Base-by-base conservation (phyloP, 2,888 invertebrate genomes). In the Chironomus tentans region DNA sequence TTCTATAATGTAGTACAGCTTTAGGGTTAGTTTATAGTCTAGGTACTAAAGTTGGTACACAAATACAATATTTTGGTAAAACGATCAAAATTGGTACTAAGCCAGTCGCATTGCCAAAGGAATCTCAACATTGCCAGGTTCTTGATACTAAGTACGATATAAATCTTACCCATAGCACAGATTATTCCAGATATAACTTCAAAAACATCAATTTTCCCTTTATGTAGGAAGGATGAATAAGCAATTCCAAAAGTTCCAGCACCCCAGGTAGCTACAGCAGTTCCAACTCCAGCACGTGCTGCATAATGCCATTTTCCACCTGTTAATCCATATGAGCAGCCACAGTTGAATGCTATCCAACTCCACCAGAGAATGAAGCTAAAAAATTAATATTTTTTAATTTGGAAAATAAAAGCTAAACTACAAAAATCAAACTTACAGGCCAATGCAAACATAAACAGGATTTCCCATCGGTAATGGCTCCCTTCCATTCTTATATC, bases 261-360 rank as follows among this genome's bases (percentile, higher is more conserved):
- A 3, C 85, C 85, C 78, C 86, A 85, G 2, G 85, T 85, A 2
- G 86, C 82, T 73, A 85, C 81, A 78, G 86, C 82, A 0, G 86
- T 86, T 75, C 82, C 81, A 12, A 85, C 84, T 12, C 85, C 83
- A 3, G 85, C 85, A 68, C 84, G 80, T 1, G 83, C 84, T 7
- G 87, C 85, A 77, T 85, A 84, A 78, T 85, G 85, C 87, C 87
- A 87, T 79, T 85, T 85, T 73, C 83, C 80, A 12, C 85, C 85
- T 10, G 84, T 83, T 2, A 87, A 84, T 2, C 75, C 75, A 15
- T 75, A 75, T 10, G 75, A 48, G 50, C 75, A 24, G 70, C 87
- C 87, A 78, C 86, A 86, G 79, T 86, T 86, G 79, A 87, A 87
- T 6, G 86, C 87, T 4, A 87, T 81, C 87, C 87, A 87, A 3